Conservation (phyloP, 2,113 vertebrate species). For the Osmerus eperlanus region DNA sequence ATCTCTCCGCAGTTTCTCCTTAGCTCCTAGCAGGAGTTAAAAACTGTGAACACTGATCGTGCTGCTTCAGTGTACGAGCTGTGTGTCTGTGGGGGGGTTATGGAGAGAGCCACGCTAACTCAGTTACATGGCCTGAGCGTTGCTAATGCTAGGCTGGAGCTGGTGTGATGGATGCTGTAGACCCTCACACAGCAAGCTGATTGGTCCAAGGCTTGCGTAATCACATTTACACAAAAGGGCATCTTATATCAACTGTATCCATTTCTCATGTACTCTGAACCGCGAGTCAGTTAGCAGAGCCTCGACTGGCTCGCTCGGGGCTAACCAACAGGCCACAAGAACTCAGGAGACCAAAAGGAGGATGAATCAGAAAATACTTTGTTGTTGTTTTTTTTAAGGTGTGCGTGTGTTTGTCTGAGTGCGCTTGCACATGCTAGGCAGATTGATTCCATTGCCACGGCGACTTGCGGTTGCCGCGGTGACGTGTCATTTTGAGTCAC, state of each 20-base stretch:
- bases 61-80: too few species aligned
- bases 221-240: not conserved
- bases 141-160: not conserved
- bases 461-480: not conserved
- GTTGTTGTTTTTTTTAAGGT: not conserved
- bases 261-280: too few species aligned
- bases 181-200: not conserved
- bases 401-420: slow-evolving; percentile 1
- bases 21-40: too few species aligned
- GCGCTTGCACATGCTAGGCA: slow-evolving; percentile 32
- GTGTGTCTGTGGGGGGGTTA: too few species aligned
- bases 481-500: slow-evolving; percentile 43
- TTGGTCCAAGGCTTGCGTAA: not conserved
- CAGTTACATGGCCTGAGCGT: not conserved
- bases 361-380: too few species aligned
- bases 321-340: too few species aligned
- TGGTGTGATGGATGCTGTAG: not conserved
- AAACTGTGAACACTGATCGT: too few species aligned
- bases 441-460: slow-evolving; percentile 23
- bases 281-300: too few species aligned
- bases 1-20: too few species aligned
- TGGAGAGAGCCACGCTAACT: not conserved
- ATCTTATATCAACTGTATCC: too few species aligned
- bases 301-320: too few species aligned
- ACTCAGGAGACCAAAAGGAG: too few species aligned